A percentile compares a stretch with the other conserved stretches of the same genome.
Evolutionary conservation across 2,888 invertebrate genomes (phyloP).

Genomic region (Cephus rjabovi): DNA sequence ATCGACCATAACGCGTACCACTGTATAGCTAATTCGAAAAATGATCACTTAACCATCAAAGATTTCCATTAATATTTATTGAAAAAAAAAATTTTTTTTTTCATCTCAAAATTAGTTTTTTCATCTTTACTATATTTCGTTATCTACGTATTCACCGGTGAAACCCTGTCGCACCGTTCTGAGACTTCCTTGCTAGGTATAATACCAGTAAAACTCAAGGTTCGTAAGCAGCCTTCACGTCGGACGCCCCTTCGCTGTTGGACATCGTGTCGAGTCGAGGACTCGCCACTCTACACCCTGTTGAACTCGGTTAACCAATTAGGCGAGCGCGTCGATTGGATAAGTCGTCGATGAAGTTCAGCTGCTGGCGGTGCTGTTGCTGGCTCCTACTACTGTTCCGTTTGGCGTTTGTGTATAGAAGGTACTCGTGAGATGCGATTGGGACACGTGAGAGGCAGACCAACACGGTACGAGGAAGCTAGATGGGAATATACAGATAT

Average conservation of each 20-base stretch:
- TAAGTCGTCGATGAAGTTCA: slow-evolving; percentile 19
- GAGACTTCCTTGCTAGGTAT: background rate
- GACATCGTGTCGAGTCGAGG: background rate
- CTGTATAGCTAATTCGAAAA: background rate
- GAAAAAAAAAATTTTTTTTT: no score
- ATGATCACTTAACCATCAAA: background rate
- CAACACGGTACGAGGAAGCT: background rate
- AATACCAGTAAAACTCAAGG: background rate
- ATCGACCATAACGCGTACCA: background rate
- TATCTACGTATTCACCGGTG: background rate
- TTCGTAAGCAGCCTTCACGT: background rate
- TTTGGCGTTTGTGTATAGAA: background rate
- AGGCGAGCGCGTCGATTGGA: slow-evolving; percentile 33
- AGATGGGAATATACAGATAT: slow-evolving; percentile 9
- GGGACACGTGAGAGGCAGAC: slow-evolving; percentile 18
- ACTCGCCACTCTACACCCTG: slow-evolving; percentile 16
- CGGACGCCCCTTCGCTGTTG: background rate
- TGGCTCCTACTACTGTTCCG: background rate
- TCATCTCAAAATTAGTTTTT: background rate
- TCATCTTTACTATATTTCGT: background rate
- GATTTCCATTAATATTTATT: background rate
- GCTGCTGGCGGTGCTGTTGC: background rate
- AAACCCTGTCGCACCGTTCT: background rate
- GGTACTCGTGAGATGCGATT: slow-evolving; percentile 21
- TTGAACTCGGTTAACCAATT: slow-evolving; percentile 31